Conservation (phyloP, 30 jellyfish, hydroid and myxozoan species). For the Calvadosia cruxmelitensis region DNA sequence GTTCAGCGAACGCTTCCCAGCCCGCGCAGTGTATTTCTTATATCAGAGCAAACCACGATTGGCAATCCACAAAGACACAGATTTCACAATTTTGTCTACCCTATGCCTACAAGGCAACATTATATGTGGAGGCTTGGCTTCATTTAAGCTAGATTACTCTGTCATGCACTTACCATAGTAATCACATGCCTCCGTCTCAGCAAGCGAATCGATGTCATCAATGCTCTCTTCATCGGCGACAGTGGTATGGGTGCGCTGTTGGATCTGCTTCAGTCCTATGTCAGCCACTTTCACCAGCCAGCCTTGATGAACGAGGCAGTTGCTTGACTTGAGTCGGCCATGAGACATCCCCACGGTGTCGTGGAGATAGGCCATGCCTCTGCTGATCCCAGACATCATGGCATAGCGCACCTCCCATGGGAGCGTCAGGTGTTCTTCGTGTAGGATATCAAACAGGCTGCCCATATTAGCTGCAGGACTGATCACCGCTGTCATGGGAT, state of each 20-base stretch:
- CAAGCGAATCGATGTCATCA: not conserved
- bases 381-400: slow-evolving; percentile 74
- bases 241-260: not conserved
- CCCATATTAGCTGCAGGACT: slow-evolving; percentile 79
- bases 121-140: no score
- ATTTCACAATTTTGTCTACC: no score
- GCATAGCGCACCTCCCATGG: slow-evolving; percentile 75
- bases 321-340: slow-evolving; percentile 80
- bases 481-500: slow-evolving; percentile 52
- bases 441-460: slow-evolving; percentile 62
- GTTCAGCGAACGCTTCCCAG: no score
- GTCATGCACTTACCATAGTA: slow-evolving; percentile 14
- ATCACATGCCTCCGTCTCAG: slow-evolving; percentile 1
- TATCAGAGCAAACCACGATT: no score
- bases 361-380: slow-evolving; percentile 76
- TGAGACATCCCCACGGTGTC: slow-evolving; percentile 44
- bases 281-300: slow-evolving; percentile 77
- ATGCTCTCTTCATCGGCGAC: not conserved
- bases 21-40: no score
- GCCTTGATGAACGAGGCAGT: slow-evolving; percentile 83
- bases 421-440: slow-evolving; percentile 41
- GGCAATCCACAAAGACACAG: no score
- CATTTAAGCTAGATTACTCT: no score
- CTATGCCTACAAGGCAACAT: no score
- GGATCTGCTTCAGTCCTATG: slow-evolving; percentile 46